Conservation (phyloP, 2,113 vertebrate species). For the Peromyscus maniculatus region DNA sequence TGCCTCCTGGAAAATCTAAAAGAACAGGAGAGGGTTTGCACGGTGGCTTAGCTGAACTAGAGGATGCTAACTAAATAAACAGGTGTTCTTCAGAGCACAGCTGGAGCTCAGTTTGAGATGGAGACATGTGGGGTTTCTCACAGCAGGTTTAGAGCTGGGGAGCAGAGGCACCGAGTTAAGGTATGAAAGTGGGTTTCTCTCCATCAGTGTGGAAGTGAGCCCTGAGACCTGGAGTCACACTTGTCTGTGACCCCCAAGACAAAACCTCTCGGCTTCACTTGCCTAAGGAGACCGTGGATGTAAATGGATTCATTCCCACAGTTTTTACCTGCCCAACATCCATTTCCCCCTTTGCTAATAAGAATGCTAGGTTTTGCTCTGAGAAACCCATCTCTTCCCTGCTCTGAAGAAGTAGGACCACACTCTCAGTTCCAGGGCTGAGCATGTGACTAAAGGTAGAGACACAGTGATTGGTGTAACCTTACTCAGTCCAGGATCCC, state of each 20-base stretch:
- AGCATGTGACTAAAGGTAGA: background rate
- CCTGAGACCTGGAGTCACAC: accelerated
- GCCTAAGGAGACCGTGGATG: background rate
- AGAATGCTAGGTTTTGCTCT: background rate
- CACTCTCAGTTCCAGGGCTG: background rate
- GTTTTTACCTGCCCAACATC: background rate
- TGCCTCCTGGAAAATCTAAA: background rate
- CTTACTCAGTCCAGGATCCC: background rate
- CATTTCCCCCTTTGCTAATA: background rate
- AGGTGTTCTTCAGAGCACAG: background rate
- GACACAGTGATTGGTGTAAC: background rate
- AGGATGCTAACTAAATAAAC: background rate
- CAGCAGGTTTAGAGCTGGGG: background rate
- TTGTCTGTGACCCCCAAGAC: background rate
- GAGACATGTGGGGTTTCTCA: background rate
- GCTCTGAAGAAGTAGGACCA: background rate
- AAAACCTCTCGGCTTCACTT: background rate
- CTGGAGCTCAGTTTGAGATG: background rate
- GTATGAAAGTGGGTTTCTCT: background rate
- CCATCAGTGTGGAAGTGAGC: background rate
- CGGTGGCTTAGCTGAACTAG: background rate
- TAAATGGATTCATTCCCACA: too few relatives aligned
- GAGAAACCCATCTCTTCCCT: background rate
- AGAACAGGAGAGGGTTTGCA: background rate
- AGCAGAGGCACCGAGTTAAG: background rate